These are phyloP conservation scores for Cryptocephalus primarius DNA, from an alignment of 2,888 invertebrate species.

Conservation along the genomic window DNA sequence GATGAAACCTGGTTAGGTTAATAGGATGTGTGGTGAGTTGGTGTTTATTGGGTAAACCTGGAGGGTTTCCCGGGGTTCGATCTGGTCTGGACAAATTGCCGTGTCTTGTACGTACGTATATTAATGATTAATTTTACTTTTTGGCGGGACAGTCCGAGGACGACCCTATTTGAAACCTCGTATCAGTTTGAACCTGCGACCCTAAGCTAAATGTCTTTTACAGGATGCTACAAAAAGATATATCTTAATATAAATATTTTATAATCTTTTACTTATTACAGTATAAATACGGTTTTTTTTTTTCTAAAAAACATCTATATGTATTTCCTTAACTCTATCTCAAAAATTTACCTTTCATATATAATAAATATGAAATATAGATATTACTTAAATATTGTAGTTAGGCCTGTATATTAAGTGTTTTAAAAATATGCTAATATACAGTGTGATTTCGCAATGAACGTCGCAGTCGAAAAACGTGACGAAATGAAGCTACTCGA, in stretches of 20 bases:
- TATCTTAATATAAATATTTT: constrained; percentile 36
- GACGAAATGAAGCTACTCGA: constrained; percentile 22
- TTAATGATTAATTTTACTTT: too few species aligned
- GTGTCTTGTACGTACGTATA: too few species aligned
- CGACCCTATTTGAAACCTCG: constrained; percentile 21
- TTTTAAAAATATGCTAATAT: constrained; percentile 41
- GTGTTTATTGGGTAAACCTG: too few species aligned
- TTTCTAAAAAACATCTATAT: constrained; percentile 38
- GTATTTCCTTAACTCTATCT: constrained; percentile 32
- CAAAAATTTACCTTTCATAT: constrained; percentile 35
- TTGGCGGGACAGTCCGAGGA: neutral
- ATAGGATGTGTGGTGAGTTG: too few species aligned
- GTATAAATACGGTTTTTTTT: constrained; percentile 37
- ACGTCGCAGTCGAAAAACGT: constrained; percentile 33
- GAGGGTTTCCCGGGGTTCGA: too few species aligned
- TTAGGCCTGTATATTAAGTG: constrained; percentile 42
- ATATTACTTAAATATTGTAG: constrained; percentile 38
- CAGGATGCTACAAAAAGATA: constrained; percentile 40
- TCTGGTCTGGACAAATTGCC: too few species aligned
- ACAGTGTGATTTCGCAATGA: constrained; percentile 32
- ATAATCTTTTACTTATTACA: constrained; percentile 24
- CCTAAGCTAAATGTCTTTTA: constrained; percentile 35
- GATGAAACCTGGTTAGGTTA: too few species aligned
- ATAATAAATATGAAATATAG: constrained; percentile 39
- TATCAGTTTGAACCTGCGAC: constrained; percentile 36